Conservation (phyloP, 1,140 invertebrate species). For the Drosophila pandora region DNA sequence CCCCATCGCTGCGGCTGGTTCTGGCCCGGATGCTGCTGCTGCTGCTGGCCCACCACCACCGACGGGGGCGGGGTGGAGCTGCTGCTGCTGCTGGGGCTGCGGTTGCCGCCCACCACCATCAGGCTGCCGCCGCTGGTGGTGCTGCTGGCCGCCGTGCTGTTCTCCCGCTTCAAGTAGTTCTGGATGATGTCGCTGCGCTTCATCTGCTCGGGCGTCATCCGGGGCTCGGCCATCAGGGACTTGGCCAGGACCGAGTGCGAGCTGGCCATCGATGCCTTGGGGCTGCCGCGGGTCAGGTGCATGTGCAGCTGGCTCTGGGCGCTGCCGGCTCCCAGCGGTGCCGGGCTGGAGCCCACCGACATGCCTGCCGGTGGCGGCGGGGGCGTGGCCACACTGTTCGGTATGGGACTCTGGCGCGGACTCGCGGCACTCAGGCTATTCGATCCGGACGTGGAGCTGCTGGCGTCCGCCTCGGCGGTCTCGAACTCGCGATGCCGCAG, state of each 20-base stretch:
- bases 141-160: slow-evolving; percentile 66
- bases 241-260: slow-evolving; percentile 94
- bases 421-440: slow-evolving; percentile 63
- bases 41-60: slow-evolving; percentile 19
- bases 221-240: slow-evolving; percentile 93
- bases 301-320: slow-evolving; percentile 84
- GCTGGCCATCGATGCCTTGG: slow-evolving; percentile 87
- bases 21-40: slow-evolving; percentile 26
- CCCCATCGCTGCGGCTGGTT: slow-evolving; percentile 37
- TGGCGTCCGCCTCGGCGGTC: slow-evolving; percentile 87
- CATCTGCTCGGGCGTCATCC: slow-evolving; percentile 94
- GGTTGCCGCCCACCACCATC: slow-evolving; percentile 41
- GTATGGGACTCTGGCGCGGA: slow-evolving; percentile 62
- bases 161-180: slow-evolving; percentile 92
- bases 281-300: slow-evolving; percentile 83
- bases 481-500: slow-evolving; percentile 91
- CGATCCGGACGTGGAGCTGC: slow-evolving; percentile 53
- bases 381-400: slow-evolving; percentile 82
- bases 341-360: slow-evolving; percentile 39
- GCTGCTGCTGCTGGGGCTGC: slow-evolving; percentile 68
- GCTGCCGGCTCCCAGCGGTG: slow-evolving; percentile 36
- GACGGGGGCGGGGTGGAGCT: slow-evolving; percentile 44
- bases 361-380: slow-evolving; percentile 42
- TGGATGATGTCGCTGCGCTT: slow-evolving; percentile 95
- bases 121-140: slow-evolving; percentile 36